phyloP scores from a whole-genome alignment of 1,140 invertebrate species.

The Macrocentrus cingulum region DNA sequence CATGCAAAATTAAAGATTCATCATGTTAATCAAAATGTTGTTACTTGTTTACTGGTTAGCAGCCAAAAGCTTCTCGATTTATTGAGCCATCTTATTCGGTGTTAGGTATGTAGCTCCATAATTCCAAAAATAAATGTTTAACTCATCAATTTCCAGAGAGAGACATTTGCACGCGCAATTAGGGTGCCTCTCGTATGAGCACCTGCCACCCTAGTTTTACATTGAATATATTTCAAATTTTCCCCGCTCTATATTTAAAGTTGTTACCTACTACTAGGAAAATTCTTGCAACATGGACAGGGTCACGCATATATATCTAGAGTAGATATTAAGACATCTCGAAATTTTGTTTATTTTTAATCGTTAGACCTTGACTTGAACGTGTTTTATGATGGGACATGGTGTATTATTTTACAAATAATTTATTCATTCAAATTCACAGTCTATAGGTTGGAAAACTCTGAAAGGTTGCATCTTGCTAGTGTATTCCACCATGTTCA shows the following conservation, averaged over 20 bases:
- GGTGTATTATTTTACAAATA: too few species aligned
- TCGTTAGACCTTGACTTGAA: too few species aligned
- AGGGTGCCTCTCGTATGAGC: slow-evolving; percentile 18
- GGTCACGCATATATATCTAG: too few species aligned
- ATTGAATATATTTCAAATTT: slow-evolving; percentile 27
- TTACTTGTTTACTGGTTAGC: background rate
- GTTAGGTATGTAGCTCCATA: slow-evolving; percentile 13
- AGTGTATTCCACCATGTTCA: slow-evolving; percentile 29
- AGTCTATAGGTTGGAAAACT: too few species aligned
- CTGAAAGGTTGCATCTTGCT: too few species aligned
- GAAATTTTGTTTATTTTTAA: too few species aligned
- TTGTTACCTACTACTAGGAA: background rate
- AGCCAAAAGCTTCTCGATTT: slow-evolving; percentile 1
- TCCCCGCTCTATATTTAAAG: background rate
- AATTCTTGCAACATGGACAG: slow-evolving; percentile 24
- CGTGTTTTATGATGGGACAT: too few species aligned
- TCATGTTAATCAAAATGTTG: background rate
- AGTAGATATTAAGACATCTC: too few species aligned
- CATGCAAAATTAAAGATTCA: background rate
- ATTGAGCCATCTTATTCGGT: slow-evolving; percentile 6
- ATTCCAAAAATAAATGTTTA: slow-evolving; percentile 25
- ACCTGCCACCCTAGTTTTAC: slow-evolving; percentile 26
- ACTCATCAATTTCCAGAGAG: slow-evolving; percentile 28
- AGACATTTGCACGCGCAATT: slow-evolving; percentile 19
- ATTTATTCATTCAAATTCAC: too few species aligned